A percentile compares a stretch with the other conserved stretches of the same genome.
These are phyloP conservation scores for Eupleurogrammus muticus DNA, from an alignment of 2,797 vertebrate species.

Conservation along the genomic window DNA sequence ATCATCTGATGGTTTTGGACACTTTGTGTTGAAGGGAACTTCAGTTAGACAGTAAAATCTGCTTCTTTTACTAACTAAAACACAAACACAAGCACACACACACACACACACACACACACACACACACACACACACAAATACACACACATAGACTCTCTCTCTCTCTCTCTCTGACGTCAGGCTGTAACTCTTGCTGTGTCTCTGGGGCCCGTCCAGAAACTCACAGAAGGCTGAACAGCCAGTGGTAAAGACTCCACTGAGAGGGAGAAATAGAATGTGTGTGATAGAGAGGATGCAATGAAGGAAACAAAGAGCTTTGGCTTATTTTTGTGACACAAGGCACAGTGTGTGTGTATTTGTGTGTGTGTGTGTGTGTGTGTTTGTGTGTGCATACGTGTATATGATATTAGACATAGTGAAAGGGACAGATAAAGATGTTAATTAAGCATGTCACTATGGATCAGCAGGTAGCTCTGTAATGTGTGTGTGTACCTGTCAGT, in stretches of 20 bases:
- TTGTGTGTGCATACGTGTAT: not conserved
- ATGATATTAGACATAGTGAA: constrained; percentile 3
- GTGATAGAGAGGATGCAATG: constrained; percentile 1
- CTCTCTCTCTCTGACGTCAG: constrained; percentile 48
- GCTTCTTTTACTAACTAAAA: not conserved
- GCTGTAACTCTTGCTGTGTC: constrained; percentile 55
- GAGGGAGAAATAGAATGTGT: not conserved
- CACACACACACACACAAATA: constrained; percentile 37
- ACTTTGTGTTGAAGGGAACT: not conserved
- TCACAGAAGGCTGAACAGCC: constrained; percentile 70
- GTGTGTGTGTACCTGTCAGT: not conserved
- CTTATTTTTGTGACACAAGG: constrained; percentile 16
- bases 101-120: constrained; percentile 31
- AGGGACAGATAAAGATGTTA: constrained; percentile 52
- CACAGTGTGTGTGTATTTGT: not conserved
- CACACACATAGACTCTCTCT: not conserved
- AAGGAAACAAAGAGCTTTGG: constrained; percentile 1
- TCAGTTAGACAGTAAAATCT: not conserved
- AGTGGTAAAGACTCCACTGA: constrained; percentile 61
- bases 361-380: not conserved
- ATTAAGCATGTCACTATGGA: constrained; percentile 49
- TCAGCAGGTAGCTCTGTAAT: constrained; percentile 53
- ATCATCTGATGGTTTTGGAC: not conserved
- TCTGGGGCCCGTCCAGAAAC: constrained; percentile 63
- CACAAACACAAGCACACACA: no score